Conservation (phyloP, 2,113 vertebrate species). For the Macrotus californicus region DNA sequence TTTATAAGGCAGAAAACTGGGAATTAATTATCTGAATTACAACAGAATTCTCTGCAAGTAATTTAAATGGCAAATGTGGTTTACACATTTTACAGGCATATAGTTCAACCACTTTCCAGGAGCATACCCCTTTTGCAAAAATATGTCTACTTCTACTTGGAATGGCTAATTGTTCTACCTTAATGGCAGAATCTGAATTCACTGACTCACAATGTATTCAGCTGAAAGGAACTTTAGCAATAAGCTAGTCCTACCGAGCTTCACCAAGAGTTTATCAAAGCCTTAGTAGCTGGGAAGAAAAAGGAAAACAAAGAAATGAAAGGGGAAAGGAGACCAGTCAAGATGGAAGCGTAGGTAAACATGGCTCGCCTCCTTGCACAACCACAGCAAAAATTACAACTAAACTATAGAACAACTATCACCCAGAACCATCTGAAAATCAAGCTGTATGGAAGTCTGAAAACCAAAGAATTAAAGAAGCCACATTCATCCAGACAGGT, state of each 20-base stretch:
- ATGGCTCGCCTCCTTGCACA: too few species aligned
- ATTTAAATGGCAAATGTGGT: conserved; percentile 23
- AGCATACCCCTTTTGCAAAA: conserved; percentile 21
- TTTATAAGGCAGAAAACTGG: conserved; percentile 12
- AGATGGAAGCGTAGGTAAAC: too few species aligned
- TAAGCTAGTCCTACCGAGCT: neutral
- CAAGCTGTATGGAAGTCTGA: too few species aligned
- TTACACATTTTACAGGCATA: neutral
- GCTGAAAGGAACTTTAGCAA: neutral
- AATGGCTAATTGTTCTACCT: neutral
- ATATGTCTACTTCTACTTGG: neutral
- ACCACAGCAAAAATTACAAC: too few species aligned
- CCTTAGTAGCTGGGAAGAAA: neutral
- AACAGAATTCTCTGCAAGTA: conserved; percentile 15
- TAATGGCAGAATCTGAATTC: conserved; percentile 19
- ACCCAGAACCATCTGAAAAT: too few species aligned
- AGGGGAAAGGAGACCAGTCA: neutral
- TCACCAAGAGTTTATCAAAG: neutral
- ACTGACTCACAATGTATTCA: neutral
- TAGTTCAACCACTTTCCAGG: neutral
- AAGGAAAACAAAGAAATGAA: neutral
- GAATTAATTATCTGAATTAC: conserved; percentile 55
- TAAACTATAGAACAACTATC: too few species aligned
- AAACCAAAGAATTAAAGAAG: too few species aligned
- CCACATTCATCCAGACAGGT: too few species aligned